These are phyloP conservation scores for Listronotus oregonensis DNA, from an alignment of 1,140 invertebrate genomes.

Conservation along the genomic window DNA sequence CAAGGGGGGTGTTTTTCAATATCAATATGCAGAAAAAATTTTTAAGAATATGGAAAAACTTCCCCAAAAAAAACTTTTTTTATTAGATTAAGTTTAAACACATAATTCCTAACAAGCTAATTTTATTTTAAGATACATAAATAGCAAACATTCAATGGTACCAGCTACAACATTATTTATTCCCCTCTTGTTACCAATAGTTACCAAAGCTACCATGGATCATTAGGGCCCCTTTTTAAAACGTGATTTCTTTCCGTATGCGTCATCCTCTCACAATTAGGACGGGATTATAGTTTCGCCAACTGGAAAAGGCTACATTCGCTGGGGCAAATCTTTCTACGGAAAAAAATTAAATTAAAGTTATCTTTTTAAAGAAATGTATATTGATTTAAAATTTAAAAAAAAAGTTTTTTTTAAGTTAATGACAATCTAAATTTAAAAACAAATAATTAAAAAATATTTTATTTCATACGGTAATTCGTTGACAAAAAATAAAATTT, in stretches of 20 bases:
- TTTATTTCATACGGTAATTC: too few relatives aligned
- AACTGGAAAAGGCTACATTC: conserved; percentile 67
- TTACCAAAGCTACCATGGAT: conserved; percentile 55
- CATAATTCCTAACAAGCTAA: too few relatives aligned
- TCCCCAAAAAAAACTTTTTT: too few relatives aligned
- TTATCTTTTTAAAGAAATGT: too few relatives aligned
- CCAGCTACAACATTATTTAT: conserved; percentile 73
- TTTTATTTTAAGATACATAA: conserved; percentile 19
- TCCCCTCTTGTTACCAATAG: conserved; percentile 76
- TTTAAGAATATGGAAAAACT: conserved; percentile 76
- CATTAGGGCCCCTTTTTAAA: conserved; percentile 58
- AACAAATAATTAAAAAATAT: too few relatives aligned
- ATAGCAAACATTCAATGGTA: conserved; percentile 46
- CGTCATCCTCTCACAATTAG: conserved; percentile 71
- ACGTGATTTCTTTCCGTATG: conserved; percentile 79
- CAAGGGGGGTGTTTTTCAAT: conserved; percentile 54
- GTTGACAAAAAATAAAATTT: too few relatives aligned
- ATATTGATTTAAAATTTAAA: too few relatives aligned
- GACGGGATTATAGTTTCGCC: conserved; percentile 84
- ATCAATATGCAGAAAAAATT: conserved; percentile 64
- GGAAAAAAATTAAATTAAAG: conserved; percentile 47
- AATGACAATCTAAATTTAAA: too few relatives aligned
- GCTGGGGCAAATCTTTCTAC: conserved; percentile 68
- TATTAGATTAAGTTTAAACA: too few relatives aligned
- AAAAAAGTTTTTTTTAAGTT: too few relatives aligned